Evolutionary conservation across 30 jellyfish, hydroid and myxozoan species (phyloP).

Genomic region (Hydractinia echinata): DNA sequence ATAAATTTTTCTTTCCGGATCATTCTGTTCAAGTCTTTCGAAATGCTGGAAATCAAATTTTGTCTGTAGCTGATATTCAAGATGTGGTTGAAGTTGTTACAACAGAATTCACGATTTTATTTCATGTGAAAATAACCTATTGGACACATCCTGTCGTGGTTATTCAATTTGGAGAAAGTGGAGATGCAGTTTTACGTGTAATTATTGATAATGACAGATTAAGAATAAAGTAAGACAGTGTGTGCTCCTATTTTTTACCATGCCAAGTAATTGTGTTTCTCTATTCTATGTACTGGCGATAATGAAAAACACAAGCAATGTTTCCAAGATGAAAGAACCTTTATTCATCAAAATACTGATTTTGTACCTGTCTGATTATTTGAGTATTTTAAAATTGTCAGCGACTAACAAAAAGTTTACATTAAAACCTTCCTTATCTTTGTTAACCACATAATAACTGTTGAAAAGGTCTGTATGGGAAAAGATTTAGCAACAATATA

Average conservation of each 20-base stretch:
- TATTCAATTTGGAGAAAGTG: not conserved
- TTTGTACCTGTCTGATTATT: not conserved
- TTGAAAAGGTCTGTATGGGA: no score
- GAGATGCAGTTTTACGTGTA: not conserved
- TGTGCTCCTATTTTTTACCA: not conserved
- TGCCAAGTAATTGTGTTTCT: not conserved
- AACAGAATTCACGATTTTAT: not conserved
- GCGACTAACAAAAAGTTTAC: no score
- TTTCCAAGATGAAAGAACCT: not conserved
- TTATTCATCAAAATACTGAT: not conserved
- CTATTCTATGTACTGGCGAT: not conserved
- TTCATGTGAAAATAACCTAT: not conserved
- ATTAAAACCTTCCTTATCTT: no score
- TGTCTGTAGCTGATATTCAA: not conserved
- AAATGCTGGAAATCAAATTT: not conserved
- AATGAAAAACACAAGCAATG: no score
- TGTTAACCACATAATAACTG: no score
- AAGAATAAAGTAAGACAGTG: not conserved
- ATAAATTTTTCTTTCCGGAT: not conserved
- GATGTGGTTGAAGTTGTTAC: conserved; percentile 6
- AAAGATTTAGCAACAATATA: no score
- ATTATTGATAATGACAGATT: not conserved
- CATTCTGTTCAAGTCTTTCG: not conserved
- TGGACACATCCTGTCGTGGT: not conserved
- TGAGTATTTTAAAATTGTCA: not conserved